These are phyloP conservation scores for Trinorchestia longiramus DNA, from an alignment of 1,140 invertebrate genomes.

Conservation along the genomic window DNA sequence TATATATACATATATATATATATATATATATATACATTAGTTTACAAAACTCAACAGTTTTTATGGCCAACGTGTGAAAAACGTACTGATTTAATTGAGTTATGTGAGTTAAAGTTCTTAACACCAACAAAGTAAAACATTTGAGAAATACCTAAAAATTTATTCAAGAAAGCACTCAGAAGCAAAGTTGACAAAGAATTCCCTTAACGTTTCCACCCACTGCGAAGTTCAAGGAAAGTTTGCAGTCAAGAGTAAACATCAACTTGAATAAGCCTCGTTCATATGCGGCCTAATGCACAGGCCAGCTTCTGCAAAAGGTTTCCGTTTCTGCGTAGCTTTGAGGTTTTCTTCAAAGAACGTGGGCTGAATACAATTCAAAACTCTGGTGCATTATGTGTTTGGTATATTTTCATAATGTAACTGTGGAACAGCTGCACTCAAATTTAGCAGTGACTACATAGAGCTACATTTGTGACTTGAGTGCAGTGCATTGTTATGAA, in stretches of 20 bases:
- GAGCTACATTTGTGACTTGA: not conserved
- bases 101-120: not conserved
- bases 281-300: not conserved
- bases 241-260: not conserved
- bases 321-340: constrained; percentile 6
- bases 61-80: not conserved
- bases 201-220: not conserved
- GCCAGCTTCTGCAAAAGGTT: not conserved
- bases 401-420: not conserved
- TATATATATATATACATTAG: not conserved
- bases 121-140: not conserved
- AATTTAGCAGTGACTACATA: not conserved
- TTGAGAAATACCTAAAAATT: not conserved
- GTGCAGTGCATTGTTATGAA: not conserved
- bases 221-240: not conserved
- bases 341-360: not conserved
- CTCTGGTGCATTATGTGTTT: not conserved
- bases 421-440: not conserved
- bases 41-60: not conserved
- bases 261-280: not conserved
- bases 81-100: not conserved
- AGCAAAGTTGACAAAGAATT: not conserved
- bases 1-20: too few species aligned
- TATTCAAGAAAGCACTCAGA: not conserved
- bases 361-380: not conserved